Evolutionary conservation across 2,113 vertebrate species (phyloP).

Genomic region (Orientallactaga bullata): DNA sequence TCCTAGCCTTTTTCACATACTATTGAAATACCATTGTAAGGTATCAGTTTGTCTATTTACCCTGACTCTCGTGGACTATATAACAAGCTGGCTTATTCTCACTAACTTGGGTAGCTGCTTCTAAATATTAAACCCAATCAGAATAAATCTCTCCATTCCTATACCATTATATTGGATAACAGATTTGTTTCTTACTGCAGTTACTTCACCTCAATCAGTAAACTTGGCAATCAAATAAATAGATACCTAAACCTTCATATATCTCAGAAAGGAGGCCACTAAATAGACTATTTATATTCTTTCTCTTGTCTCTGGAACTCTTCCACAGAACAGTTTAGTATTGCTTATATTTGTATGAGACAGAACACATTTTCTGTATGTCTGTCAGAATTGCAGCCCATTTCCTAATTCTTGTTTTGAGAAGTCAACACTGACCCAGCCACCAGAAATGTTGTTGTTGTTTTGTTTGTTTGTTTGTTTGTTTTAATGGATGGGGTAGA

Average conservation of each 20-base stretch:
- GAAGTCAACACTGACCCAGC: neutral
- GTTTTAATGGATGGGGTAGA: neutral
- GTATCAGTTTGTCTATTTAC: neutral
- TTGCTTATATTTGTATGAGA: neutral
- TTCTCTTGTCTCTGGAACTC: slow-evolving; percentile 19
- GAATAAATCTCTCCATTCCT: slow-evolving; percentile 25
- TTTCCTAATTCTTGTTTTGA: neutral
- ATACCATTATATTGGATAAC: neutral
- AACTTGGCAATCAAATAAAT: slow-evolving; percentile 30
- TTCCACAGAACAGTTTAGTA: slow-evolving; percentile 23
- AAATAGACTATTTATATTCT: slow-evolving; percentile 27
- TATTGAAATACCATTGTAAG: neutral
- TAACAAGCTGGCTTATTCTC: neutral
- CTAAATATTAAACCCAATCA: neutral
- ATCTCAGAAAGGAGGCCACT: slow-evolving; percentile 11
- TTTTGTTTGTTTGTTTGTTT: too few relatives aligned
- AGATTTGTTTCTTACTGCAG: neutral
- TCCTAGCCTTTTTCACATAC: neutral
- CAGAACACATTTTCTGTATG: neutral
- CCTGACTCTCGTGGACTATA: neutral
- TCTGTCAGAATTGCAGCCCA: neutral
- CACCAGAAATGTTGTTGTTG: neutral
- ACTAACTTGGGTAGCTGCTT: neutral
- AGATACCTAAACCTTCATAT: neutral
- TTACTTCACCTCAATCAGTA: slow-evolving; percentile 11